A percentile compares a stretch with the other conserved stretches of the same genome.
Evolutionary conservation across 2,888 invertebrate genomes (phyloP).

Genomic region (Ptychoptera contaminata): DNA sequence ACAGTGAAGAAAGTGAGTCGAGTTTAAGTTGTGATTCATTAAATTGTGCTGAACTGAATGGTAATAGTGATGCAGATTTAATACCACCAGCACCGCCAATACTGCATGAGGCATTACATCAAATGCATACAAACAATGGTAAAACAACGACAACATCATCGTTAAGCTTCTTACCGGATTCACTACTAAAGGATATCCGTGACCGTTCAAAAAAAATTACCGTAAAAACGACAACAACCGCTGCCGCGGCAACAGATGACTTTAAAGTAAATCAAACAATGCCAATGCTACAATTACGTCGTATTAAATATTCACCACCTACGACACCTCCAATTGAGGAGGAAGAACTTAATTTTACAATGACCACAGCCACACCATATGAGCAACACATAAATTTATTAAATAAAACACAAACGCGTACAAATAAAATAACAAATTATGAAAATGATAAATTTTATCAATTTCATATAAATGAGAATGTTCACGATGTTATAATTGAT

Average conservation of each 20-base stretch:
- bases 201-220: conserved; percentile 39
- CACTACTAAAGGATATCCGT: conserved; percentile 51
- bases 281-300: not conserved
- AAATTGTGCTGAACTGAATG: conserved; percentile 50
- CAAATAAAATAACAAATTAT: conserved; percentile 23
- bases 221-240: not conserved
- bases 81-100: conserved; percentile 15
- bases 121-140: conserved; percentile 3
- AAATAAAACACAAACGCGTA: too few species aligned
- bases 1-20: conserved; percentile 47
- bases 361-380: too few species aligned
- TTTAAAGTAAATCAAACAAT: not conserved
- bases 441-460: conserved; percentile 67
- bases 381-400: too few species aligned
- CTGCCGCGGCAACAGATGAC: too few species aligned
- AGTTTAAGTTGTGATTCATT: conserved; percentile 71
- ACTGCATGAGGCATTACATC: conserved; percentile 24
- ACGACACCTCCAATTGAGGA: too few species aligned
- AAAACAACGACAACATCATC: conserved; percentile 16
- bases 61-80: conserved; percentile 29
- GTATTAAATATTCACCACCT: too few species aligned
- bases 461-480: conserved; percentile 66
- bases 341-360: too few species aligned
- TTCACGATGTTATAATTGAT: conserved; percentile 20
- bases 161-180: conserved; percentile 44